Evolutionary conservation across 2,113 vertebrate genomes (phyloP).

Genomic region (Elephas maximus): DNA sequence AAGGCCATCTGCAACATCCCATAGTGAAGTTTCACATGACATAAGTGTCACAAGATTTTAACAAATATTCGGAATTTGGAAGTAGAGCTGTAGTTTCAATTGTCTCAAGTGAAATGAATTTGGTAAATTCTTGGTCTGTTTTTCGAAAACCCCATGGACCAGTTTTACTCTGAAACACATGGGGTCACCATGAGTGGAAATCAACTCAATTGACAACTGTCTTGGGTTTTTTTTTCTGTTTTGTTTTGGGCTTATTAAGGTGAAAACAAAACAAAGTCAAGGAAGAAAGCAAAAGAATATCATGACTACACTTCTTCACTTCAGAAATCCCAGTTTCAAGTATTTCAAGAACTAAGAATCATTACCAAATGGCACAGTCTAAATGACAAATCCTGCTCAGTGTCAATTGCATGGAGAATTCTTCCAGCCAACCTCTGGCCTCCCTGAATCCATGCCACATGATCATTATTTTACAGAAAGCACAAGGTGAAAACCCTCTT

Average conservation of each 20-base stretch:
- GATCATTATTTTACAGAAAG: not conserved
- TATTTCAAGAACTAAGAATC: not conserved
- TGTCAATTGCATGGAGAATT: not conserved
- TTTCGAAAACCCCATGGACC: not conserved
- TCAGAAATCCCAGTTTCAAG: not conserved
- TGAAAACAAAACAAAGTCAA: not conserved
- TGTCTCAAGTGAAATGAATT: conserved; percentile 5
- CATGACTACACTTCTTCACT: not conserved
- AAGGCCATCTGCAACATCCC: not conserved
- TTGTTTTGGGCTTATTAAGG: not conserved
- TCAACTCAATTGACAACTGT: too few relatives aligned
- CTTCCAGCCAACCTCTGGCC: not conserved
- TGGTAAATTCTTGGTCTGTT: not conserved
- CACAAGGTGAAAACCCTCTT: not conserved
- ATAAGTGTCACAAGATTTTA: not conserved
- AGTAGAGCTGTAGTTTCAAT: not conserved
- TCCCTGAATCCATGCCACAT: not conserved
- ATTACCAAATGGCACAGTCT: not conserved
- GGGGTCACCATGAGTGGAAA: too few relatives aligned
- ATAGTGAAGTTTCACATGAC: not conserved
- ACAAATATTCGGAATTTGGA: not conserved
- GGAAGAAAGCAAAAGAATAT: not conserved
- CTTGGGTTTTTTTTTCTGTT: too few relatives aligned
- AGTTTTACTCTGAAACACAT: too few relatives aligned
- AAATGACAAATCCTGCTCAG: not conserved